Percentiles rank a stretch among this genome's conserved stretches.
Evolutionary conservation across 2,888 invertebrate genomes (phyloP).

Genomic region (Melanophora roralis): DNA sequence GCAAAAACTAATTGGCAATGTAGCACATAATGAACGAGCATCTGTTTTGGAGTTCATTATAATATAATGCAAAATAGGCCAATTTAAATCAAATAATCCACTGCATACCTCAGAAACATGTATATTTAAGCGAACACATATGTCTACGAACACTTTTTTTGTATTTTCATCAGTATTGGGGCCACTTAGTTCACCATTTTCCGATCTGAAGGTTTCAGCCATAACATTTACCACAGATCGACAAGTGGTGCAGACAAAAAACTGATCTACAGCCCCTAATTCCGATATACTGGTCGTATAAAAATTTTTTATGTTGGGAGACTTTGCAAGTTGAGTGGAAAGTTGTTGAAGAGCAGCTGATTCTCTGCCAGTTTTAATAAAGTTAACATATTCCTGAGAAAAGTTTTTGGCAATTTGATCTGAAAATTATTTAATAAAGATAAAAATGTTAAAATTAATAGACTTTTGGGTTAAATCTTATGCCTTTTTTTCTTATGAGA

Average conservation of each 20-base stretch:
- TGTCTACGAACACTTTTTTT: constrained; percentile 73
- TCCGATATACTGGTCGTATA: constrained; percentile 67
- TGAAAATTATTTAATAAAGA: constrained; percentile 42
- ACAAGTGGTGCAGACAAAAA: constrained; percentile 71
- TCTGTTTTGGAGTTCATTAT: constrained; percentile 77
- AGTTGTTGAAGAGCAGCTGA: constrained; percentile 66
- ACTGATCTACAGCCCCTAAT: constrained; percentile 67
- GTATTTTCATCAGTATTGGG: constrained; percentile 71
- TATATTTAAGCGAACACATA: constrained; percentile 80
- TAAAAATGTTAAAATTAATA: too few species aligned
- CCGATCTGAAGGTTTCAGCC: constrained; percentile 76
- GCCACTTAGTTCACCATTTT: constrained; percentile 76
- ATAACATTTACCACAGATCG: constrained; percentile 69
- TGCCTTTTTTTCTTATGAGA: too few species aligned
- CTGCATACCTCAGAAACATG: constrained; percentile 81
- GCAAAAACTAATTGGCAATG: constrained; percentile 72
- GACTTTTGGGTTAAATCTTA: too few species aligned
- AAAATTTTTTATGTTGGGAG: constrained; percentile 67
- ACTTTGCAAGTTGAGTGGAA: constrained; percentile 66
- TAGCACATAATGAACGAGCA: constrained; percentile 76
- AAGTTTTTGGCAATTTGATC: constrained; percentile 70
- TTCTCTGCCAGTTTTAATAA: constrained; percentile 67
- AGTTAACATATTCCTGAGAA: constrained; percentile 70
- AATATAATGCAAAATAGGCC: constrained; percentile 82
- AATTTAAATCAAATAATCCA: constrained; percentile 81